A percentile compares a stretch with the other conserved stretches of the same genome.
phyloP scores from a whole-genome alignment of 1,140 invertebrate species.

The Anastrepha ludens region DNA sequence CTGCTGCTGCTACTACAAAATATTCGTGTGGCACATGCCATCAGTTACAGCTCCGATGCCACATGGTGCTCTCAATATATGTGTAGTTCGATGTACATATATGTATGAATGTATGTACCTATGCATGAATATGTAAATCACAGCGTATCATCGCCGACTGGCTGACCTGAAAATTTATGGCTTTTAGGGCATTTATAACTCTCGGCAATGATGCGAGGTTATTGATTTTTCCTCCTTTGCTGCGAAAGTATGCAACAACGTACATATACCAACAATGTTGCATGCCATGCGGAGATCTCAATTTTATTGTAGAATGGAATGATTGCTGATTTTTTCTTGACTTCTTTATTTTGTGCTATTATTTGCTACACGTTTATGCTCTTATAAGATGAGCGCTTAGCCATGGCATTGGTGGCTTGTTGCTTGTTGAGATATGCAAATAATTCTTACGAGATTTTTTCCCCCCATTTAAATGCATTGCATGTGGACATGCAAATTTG shows the following conservation, averaged over 20 bases:
- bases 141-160: conserved; percentile 14
- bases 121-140: conserved; percentile 17
- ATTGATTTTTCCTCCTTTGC: conserved; percentile 26
- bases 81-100: not conserved
- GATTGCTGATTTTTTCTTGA: not conserved
- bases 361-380: conserved; percentile 51
- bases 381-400: conserved; percentile 24
- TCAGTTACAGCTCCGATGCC: not conserved
- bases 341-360: not conserved
- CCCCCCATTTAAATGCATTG: not conserved
- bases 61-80: not conserved
- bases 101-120: too few species aligned
- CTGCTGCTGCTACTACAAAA: not conserved
- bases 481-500: conserved; percentile 24
- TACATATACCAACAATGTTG: not conserved
- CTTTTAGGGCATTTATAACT: conserved; percentile 51
- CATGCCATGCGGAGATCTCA: conserved; percentile 40
- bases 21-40: conserved; percentile 43
- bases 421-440: conserved; percentile 13
- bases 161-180: conserved; percentile 41
- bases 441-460: not conserved
- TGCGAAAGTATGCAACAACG: not conserved
- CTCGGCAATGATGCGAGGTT: conserved; percentile 32
- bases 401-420: conserved; percentile 2
- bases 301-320: conserved; percentile 24